Percentiles rank a stretch among this genome's conserved stretches.
Conservation (phyloP, 2,888 invertebrate genomes). For the Trissoscelio sp. region DNA sequence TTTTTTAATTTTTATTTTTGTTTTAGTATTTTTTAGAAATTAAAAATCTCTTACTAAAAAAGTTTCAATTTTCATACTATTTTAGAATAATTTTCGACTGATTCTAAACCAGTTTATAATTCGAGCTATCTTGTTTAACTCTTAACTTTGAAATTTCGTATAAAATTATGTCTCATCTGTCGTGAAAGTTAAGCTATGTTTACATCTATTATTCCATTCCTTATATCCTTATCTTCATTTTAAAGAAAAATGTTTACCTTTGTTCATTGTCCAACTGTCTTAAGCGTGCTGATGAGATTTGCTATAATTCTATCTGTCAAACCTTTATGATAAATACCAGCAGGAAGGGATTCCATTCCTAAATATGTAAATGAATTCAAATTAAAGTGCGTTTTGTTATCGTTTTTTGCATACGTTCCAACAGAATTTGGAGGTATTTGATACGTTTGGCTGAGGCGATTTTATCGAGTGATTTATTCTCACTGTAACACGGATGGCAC, state of each 20-base stretch:
- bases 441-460: slow-evolving; percentile 5
- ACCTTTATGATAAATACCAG: neutral
- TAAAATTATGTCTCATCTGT: slow-evolving; percentile 4
- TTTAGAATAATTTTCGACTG: too few species aligned
- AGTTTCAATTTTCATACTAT: too few species aligned
- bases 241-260: slow-evolving; percentile 23
- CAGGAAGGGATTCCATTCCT: neutral
- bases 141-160: neutral
- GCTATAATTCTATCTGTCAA: slow-evolving; percentile 7
- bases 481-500: neutral
- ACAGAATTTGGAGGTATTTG: neutral
- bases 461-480: slow-evolving; percentile 17
- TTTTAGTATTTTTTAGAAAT: too few species aligned
- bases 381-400: neutral
- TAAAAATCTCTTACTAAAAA: too few species aligned
- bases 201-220: neutral
- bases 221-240: neutral
- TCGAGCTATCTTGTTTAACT: too few species aligned
- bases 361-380: neutral
- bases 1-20: too few species aligned
- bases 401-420: neutral
- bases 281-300: slow-evolving; percentile 2
- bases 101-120: too few species aligned
- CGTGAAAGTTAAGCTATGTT: slow-evolving; percentile 1
- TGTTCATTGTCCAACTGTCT: slow-evolving; percentile 30